Base-by-base conservation (phyloP, 2,888 invertebrate species). In the Polydesmus complanatus region DNA sequence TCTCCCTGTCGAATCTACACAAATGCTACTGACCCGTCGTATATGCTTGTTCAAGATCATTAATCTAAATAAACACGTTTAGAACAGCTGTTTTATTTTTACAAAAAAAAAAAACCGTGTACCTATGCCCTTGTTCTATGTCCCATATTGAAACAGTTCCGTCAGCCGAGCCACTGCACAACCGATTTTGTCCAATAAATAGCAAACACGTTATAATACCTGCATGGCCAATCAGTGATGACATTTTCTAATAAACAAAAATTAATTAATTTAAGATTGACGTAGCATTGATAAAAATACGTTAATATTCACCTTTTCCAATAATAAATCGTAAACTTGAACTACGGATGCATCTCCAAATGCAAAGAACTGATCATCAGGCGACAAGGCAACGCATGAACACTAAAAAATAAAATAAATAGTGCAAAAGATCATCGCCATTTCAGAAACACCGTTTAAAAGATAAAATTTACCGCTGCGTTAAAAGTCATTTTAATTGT, bases 1-100 rank as follows among this genome's bases (percentile, higher is more conserved):
- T 14, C n/a, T 19, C 1, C 47, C 47, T n/a, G 18, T 25, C 26
- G 53, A 27, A 60, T 60, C 54, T 14, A 26, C 53, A 54, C 54
- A 53, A 3, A 18, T 47, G 2, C 37, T 47, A 27, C 64, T 61
- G 21, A 65, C 63, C 52, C 49, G 54, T 21, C 61, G 55, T 3
- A n/a, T 56, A 56, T 65, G 65, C 19, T 62, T 62, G 21, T 58
- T 56, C n/a, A 65, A 52, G 2, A 64, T 59, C 27, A 56, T 56
- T 37, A 63, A 51, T 25, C 65, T 65, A 54, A n/a, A n/a, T n/a
- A n/a, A n/a, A 5, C n/a, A 2, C 2, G 3, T 2, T 21, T 27
- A 57, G 25, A 8, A 2, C 14, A 18, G 27, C 2, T 27, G 2
- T 19, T 14, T 19, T 49, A 2, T 19, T 49, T 52, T 52, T 19